Evolutionary conservation across 2,113 vertebrate species (phyloP).

Genomic region (Cavia porcellus): DNA sequence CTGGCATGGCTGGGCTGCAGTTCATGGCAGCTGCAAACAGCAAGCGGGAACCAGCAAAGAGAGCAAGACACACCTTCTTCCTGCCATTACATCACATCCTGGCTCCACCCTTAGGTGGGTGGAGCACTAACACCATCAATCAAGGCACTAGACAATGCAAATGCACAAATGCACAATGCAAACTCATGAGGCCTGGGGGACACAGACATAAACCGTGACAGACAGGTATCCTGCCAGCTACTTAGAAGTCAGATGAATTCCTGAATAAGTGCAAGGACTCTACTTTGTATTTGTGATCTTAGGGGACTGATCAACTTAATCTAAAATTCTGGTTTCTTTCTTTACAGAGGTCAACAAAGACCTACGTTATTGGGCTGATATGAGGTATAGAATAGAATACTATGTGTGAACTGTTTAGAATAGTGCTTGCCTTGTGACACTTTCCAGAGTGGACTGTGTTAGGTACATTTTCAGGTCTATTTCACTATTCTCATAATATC

Average conservation of each 20-base stretch:
- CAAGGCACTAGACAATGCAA: too few relatives aligned
- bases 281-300: not conserved
- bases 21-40: too few relatives aligned
- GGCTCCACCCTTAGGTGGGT: too few relatives aligned
- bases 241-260: not conserved
- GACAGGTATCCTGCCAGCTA: not conserved
- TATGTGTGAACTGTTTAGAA: not conserved
- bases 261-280: not conserved
- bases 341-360: not conserved
- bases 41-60: too few relatives aligned
- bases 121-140: too few relatives aligned
- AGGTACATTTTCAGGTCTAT: not conserved
- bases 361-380: not conserved
- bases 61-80: too few relatives aligned
- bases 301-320: not conserved
- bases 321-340: constrained; percentile 13
- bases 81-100: too few relatives aligned
- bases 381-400: not conserved
- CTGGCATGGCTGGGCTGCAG: too few relatives aligned
- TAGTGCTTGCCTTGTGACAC: not conserved
- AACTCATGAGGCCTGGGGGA: too few relatives aligned
- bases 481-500: not conserved
- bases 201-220: too few relatives aligned
- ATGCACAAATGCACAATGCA: too few relatives aligned
- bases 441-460: not conserved